A percentile compares a stretch with the other conserved stretches of the same genome.
Conservation (phyloP, 2,113 vertebrate genomes). For the Cavia aperea region DNA sequence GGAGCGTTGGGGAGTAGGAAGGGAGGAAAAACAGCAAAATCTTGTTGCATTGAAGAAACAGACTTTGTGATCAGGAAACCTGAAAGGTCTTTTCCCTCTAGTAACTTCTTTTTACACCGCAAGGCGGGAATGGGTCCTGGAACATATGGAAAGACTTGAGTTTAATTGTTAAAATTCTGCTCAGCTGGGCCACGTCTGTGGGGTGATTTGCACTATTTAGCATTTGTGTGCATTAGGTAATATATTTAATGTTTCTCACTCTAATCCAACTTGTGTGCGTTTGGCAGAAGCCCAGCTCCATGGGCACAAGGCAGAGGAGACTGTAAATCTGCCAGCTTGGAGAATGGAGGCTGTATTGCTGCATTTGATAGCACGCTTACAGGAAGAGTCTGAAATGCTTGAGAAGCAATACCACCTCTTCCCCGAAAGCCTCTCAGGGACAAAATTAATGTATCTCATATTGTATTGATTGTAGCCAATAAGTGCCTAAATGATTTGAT, state of each 20-base stretch:
- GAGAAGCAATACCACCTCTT: constrained; percentile 69
- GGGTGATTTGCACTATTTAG: constrained; percentile 59
- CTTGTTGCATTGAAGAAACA: accelerated
- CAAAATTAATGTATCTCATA: constrained; percentile 79
- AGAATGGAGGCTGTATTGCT: background rate
- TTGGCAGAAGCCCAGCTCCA: constrained; percentile 71
- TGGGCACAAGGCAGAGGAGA: constrained; percentile 47
- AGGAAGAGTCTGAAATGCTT: constrained; percentile 55
- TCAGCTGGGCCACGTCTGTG: constrained; percentile 51
- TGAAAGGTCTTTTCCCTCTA: background rate
- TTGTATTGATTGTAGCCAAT: constrained; percentile 83
- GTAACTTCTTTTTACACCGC: background rate
- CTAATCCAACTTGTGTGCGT: constrained; percentile 50
- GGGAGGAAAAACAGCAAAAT: background rate
- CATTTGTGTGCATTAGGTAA: constrained; percentile 67
- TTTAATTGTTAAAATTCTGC: constrained; percentile 63
- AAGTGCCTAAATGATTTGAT: constrained; percentile 81
- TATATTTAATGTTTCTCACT: constrained; percentile 60
- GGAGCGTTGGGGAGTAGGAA: background rate
- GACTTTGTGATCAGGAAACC: background rate
- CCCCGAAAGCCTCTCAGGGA: constrained; percentile 76
- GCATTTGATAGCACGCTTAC: background rate
- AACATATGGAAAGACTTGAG: constrained; percentile 46
- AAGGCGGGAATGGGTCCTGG: background rate
- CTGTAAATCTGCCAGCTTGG: constrained; percentile 53